Conservation (phyloP, 2,113 vertebrate species). For the Pelobates fuscus region DNA sequence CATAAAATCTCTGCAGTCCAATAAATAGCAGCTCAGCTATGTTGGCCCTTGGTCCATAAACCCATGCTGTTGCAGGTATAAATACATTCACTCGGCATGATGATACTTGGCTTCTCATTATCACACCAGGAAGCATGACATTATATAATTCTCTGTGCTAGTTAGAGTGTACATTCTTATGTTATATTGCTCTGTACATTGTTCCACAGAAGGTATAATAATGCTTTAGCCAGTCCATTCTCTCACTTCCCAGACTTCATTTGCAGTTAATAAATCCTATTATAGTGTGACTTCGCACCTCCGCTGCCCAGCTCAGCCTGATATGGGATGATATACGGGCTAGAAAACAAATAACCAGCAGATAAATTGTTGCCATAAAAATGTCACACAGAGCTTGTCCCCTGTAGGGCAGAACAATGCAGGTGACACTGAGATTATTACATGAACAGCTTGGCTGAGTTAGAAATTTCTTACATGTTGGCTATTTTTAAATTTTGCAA, state of each 20-base stretch:
- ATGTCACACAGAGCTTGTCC: conserved; percentile 30
- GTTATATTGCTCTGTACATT: conserved; percentile 2
- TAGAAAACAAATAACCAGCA: conserved; percentile 35
- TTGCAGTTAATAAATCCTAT: conserved; percentile 47
- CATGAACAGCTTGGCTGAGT: not conserved
- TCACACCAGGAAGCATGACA: not conserved
- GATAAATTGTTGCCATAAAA: conserved; percentile 41
- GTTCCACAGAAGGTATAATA: not conserved
- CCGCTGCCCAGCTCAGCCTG: not conserved
- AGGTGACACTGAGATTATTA: conserved; percentile 32
- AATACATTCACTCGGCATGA: not conserved
- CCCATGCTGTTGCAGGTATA: too few relatives aligned
- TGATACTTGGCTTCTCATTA: not conserved
- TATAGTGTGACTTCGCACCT: conserved; percentile 35
- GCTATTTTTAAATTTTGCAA: too few relatives aligned
- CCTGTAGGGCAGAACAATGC: conserved; percentile 28
- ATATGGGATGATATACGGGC: conserved; percentile 34
- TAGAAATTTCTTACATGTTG: too few relatives aligned
- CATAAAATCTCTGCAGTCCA: too few relatives aligned
- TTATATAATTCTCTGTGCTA: conserved; percentile 16
- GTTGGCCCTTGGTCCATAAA: too few relatives aligned
- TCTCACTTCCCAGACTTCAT: conserved; percentile 17
- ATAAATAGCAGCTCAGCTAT: too few relatives aligned
- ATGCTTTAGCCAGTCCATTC: conserved; percentile 9
- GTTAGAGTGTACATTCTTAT: not conserved